Conservation (phyloP, 2,888 invertebrate species). For the Zelleria hepariella region DNA sequence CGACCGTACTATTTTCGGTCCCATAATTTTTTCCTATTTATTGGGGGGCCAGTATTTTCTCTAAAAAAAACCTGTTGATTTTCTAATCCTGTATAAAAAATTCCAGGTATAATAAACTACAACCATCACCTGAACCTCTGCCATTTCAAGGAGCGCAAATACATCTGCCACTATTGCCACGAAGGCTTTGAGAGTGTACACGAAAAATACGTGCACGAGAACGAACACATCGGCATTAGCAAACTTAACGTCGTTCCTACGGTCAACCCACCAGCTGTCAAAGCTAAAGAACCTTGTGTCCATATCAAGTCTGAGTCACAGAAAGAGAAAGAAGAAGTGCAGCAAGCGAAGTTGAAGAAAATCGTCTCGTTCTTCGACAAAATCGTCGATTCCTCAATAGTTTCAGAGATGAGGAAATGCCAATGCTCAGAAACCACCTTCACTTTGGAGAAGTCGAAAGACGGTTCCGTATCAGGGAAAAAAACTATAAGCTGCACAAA, state of each 20-base stretch:
- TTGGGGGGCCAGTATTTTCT: too few relatives aligned
- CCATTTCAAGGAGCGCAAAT: constrained; percentile 45
- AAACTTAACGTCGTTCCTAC: constrained; percentile 23
- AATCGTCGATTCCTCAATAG: constrained; percentile 34
- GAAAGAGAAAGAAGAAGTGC: constrained; percentile 16
- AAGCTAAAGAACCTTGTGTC: constrained; percentile 9
- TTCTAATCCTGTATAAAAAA: too few relatives aligned
- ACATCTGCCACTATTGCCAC: constrained; percentile 53
- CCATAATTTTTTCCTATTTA: too few relatives aligned
- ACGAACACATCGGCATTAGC: constrained; percentile 50
- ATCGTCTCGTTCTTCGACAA: constrained; percentile 61
- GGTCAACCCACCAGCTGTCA: neutral
- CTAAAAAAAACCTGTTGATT: too few relatives aligned
- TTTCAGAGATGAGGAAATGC: constrained; percentile 34
- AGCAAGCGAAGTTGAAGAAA: constrained; percentile 47
- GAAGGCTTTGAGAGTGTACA: constrained; percentile 46
- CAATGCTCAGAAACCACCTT: constrained; percentile 32
- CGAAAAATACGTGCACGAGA: constrained; percentile 45
- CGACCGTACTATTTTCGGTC: too few relatives aligned
- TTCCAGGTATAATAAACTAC: constrained; percentile 58
- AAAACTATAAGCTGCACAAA: constrained; percentile 32
- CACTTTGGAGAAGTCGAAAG: constrained; percentile 22
- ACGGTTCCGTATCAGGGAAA: constrained; percentile 23
- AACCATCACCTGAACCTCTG: constrained; percentile 57
- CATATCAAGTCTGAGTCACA: neutral